phyloP scores from a whole-genome alignment of 1,140 invertebrate species.

The Drosophila bocki region DNA sequence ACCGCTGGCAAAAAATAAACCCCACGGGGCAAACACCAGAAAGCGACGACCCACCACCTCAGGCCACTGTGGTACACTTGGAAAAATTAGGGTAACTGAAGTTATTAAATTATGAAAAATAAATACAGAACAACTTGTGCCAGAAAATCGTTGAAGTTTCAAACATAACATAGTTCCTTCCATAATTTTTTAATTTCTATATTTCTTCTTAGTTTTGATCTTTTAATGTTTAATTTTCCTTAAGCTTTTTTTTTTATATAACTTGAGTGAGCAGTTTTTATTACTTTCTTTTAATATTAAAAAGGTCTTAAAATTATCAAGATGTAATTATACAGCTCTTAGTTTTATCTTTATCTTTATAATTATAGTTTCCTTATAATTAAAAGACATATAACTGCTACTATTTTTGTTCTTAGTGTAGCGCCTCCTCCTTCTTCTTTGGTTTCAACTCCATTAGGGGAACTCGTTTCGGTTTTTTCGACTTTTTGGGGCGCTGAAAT shows the following conservation, averaged over 20 bases:
- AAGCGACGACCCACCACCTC: slow-evolving; percentile 43
- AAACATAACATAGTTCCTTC: too few species aligned
- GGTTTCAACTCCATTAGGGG: slow-evolving; percentile 33
- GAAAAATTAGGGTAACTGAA: neutral
- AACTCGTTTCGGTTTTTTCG: slow-evolving; percentile 55
- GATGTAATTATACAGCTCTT: neutral
- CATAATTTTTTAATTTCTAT: too few species aligned
- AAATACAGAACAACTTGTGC: neutral
- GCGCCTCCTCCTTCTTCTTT: slow-evolving; percentile 24
- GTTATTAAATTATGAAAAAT: too few species aligned
- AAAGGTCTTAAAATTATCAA: too few species aligned
- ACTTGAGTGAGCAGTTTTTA: neutral
- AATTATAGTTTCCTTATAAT: neutral
- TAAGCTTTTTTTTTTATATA: neutral
- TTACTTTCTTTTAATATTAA: too few species aligned
- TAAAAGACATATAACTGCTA: neutral
- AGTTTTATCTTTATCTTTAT: neutral
- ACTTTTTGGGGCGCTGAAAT: slow-evolving; percentile 57
- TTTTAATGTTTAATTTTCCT: neutral
- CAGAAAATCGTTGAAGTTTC: neutral
- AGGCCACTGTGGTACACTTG: slow-evolving; percentile 13
- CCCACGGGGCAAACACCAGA: slow-evolving; percentile 35
- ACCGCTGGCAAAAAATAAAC: slow-evolving; percentile 18
- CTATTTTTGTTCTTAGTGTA: slow-evolving; percentile 7
- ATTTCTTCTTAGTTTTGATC: neutral